Evolutionary conservation across 35 echinoderm and acorn worm species (phyloP).

Genomic region (Apostichopus californicus): DNA sequence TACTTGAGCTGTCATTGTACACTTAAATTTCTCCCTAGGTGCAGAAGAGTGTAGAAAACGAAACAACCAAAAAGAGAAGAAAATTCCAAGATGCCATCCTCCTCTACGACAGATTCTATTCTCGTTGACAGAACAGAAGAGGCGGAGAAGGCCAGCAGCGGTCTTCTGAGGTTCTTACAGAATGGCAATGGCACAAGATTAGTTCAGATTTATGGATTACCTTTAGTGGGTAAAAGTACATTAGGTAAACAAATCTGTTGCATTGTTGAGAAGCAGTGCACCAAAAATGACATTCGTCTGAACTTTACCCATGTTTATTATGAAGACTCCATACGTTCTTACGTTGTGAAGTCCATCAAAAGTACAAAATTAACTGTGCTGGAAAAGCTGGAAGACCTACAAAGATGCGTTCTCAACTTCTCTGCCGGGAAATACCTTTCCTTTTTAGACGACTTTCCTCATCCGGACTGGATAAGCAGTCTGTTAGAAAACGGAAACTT

Average conservation of each 20-base stretch:
- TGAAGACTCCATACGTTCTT: not conserved
- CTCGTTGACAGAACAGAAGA: not conserved
- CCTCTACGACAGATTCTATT: not conserved
- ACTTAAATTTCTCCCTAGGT: too few relatives aligned
- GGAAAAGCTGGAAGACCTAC: not conserved
- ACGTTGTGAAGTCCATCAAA: not conserved
- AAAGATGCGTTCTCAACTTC: not conserved
- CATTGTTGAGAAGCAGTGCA: not conserved
- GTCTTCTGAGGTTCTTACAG: not conserved
- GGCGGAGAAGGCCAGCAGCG: not conserved
- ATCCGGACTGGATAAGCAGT: not conserved
- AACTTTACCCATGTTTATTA: not conserved
- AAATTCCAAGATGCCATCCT: not conserved
- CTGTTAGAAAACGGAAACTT: not conserved
- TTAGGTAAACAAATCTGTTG: not conserved
- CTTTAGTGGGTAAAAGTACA: conserved; percentile 18
- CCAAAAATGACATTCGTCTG: not conserved
- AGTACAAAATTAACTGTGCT: not conserved
- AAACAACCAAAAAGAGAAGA: too few relatives aligned
- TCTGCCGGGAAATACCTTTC: not conserved
- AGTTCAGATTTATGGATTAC: conserved; percentile 8
- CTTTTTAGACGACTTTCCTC: not conserved
- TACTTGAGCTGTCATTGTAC: too few relatives aligned
- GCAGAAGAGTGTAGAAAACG: too few relatives aligned
- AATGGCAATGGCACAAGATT: not conserved